Conservation (phyloP, 2,113 vertebrate species). For the Agelaius tricolor region DNA sequence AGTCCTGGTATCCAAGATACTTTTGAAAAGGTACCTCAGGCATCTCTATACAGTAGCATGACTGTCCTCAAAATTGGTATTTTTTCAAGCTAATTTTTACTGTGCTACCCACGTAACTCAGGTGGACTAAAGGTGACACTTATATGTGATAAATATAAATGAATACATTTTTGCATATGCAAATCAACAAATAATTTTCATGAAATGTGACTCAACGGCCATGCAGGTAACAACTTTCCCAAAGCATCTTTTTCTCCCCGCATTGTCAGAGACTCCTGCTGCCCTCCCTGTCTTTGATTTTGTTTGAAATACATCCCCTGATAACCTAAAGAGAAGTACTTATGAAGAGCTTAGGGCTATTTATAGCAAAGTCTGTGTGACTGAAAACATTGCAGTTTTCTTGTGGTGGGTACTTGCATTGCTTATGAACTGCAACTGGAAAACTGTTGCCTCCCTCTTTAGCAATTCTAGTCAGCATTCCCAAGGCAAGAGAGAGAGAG, state of each 20-base stretch:
- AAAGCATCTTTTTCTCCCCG: neutral
- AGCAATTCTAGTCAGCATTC: constrained; percentile 29
- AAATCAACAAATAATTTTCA: neutral
- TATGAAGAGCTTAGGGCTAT: constrained; percentile 27
- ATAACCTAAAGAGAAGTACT: constrained; percentile 38
- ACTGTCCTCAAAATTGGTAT: neutral
- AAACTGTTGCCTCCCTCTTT: constrained; percentile 38
- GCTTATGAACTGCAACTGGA: constrained; percentile 30
- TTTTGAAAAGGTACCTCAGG: neutral
- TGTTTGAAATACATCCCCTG: neutral
- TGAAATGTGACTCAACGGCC: neutral
- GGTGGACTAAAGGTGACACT: neutral
- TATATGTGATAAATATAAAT: neutral
- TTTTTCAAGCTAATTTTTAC: neutral
- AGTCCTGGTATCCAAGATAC: neutral
- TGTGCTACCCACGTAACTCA: rapidly evolving
- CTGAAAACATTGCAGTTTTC: constrained; percentile 53
- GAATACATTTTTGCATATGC: neutral
- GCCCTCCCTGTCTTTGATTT: neutral
- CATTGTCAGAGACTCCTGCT: neutral
- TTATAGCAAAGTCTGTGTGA: constrained; percentile 34
- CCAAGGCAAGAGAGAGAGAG: neutral
- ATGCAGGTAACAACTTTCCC: neutral
- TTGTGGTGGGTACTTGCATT: neutral
- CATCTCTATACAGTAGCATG: neutral